Evolutionary conservation across 2,888 invertebrate genomes (phyloP), one percentile per base, ranked within the genome.

Genomic region (Branchipolynoe longqiensis): DNA sequence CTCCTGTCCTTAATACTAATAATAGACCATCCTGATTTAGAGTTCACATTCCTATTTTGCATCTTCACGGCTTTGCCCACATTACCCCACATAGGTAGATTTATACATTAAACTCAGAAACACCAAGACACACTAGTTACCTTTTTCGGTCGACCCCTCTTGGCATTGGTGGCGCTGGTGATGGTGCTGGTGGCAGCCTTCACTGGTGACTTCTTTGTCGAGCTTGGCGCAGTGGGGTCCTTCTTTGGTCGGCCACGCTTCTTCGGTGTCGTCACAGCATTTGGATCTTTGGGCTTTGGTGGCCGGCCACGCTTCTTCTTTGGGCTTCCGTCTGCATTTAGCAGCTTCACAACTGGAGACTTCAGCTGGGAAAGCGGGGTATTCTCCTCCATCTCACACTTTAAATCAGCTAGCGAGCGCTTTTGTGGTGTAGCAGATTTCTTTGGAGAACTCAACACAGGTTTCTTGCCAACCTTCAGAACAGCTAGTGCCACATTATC

Each of bases 321-420:
- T 14, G 83, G 38, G 0, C 69, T 69, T 18, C 84, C 84, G 28
- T 82, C 81, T 28, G 59, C 82, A 22, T 54, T 74, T 56, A 38
- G 33, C 33, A 25, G 54, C 4, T n/a, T 59, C 8, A 18, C 58
- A 22, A 69, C 82, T 73, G 84, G 82, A 14, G 64, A 56, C 25
- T 81, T 62, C 22, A 59, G 74, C 28, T 81, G 83, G 1, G 78
- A 41, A 14, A 40, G 33, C 0, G 28, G 48, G 4, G 64, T 59
- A 62, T 85, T 81, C n/a, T 84, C 74, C 73, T 85, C 83, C 25
- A 83, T 81, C 41, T 64, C 62, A 69, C 87, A 86, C 84, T 90
- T 90, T 25, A 90, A 87, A 64, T 87, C 89, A 12, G 89, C 87
- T n/a, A 89, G 85, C 12, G 88, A 73, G 22, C 87, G 81, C 33